These are phyloP conservation scores for Branchipolynoe longqiensis DNA, from an alignment of 2,888 invertebrate species.

Conservation along the genomic window DNA sequence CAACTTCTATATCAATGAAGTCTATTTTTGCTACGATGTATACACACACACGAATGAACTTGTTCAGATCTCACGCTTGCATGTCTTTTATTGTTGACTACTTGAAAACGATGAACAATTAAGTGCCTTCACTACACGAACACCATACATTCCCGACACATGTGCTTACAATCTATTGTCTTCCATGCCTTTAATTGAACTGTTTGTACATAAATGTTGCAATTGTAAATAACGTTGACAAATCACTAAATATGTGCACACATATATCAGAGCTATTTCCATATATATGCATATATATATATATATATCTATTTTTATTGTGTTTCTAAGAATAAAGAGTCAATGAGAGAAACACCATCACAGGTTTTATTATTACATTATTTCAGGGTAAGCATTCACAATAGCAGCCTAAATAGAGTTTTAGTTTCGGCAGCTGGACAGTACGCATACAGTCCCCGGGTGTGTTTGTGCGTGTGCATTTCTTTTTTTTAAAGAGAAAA, in stretches of 20 bases:
- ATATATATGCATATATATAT: conserved; percentile 35
- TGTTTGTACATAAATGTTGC: conserved; percentile 33
- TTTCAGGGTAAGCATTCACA: no score
- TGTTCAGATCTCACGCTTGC: not conserved
- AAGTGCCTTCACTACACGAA: not conserved
- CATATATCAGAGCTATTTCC: conserved; percentile 18
- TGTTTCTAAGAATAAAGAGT: conserved; percentile 30
- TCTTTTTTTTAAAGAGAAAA: no score
- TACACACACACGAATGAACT: not conserved
- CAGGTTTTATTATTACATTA: no score
- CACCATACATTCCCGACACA: not conserved
- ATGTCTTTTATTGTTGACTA: not conserved
- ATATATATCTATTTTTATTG: conserved; percentile 4
- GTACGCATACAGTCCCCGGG: no score
- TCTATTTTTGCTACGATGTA: no score
- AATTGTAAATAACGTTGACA: conserved; percentile 44
- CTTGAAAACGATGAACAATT: not conserved
- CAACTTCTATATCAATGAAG: no score
- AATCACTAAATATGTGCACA: not conserved
- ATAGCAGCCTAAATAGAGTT: no score
- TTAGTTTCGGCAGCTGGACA: no score
- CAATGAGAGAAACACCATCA: no score
- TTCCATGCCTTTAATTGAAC: not conserved
- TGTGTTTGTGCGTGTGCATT: no score
- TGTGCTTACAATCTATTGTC: not conserved